phyloP scores from a whole-genome alignment of 2,113 vertebrate species.

The Mesoclemmys tuberculata region DNA sequence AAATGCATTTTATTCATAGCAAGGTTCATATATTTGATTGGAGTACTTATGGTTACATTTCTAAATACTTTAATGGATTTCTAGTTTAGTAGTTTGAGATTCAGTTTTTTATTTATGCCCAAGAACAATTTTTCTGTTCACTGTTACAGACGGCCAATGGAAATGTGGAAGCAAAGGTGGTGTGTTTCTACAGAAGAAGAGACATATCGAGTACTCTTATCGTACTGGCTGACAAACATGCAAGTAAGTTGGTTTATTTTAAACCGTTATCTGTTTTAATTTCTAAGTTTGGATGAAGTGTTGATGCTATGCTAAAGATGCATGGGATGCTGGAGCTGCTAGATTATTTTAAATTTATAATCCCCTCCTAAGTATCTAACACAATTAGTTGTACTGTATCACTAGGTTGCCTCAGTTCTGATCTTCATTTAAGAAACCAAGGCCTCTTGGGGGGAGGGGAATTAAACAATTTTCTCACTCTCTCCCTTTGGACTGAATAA shows the following conservation, averaged over 20 bases:
- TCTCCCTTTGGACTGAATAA: neutral
- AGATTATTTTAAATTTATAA: neutral
- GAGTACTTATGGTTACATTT: neutral
- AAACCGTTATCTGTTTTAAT: neutral
- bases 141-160: constrained; percentile 94
- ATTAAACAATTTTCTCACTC: no score
- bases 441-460: neutral
- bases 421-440: neutral
- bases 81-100: neutral
- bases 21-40: neutral
- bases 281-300: neutral
- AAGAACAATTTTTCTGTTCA: constrained; percentile 32
- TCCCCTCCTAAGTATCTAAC: neutral
- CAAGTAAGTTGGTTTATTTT: constrained; percentile 86
- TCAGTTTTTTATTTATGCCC: neutral
- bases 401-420: neutral
- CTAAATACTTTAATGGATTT: neutral
- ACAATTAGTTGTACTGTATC: neutral
- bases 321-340: neutral
- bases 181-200: constrained; percentile 96
- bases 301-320: neutral
- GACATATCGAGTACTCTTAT: constrained; percentile 97
- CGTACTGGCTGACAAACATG: constrained; percentile 96
- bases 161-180: constrained; percentile 98
- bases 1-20: neutral